Evolutionary conservation across 2,888 invertebrate genomes (phyloP).

Genomic region (Leucophenga montana): DNA sequence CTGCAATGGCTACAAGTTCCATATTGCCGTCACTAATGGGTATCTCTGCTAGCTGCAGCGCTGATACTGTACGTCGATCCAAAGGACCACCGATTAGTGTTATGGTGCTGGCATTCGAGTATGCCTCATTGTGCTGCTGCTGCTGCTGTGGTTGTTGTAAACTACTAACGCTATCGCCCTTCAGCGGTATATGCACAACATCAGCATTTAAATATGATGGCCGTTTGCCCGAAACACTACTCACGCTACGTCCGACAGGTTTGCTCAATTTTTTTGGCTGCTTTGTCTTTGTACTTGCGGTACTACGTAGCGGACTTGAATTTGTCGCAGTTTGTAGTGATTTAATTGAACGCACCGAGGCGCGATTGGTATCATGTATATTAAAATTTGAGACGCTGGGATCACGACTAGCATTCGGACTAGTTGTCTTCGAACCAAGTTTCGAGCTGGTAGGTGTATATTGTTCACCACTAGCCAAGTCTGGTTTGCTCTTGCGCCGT

Average conservation of each 20-base stretch:
- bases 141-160: constrained; percentile 75
- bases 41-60: constrained; percentile 72
- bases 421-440: constrained; percentile 51
- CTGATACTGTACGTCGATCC: constrained; percentile 72
- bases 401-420: constrained; percentile 63
- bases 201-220: constrained; percentile 77
- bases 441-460: constrained; percentile 37
- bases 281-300: constrained; percentile 51
- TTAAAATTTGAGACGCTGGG: constrained; percentile 67
- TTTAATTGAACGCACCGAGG: constrained; percentile 66
- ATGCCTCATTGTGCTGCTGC: constrained; percentile 71
- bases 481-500: constrained; percentile 75
- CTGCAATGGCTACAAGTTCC: constrained; percentile 76
- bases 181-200: constrained; percentile 80
- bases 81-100: constrained; percentile 69
- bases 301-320: constrained; percentile 60
- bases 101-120: constrained; percentile 71
- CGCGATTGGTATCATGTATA: constrained; percentile 64
- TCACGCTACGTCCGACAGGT: constrained; percentile 77
- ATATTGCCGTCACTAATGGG: constrained; percentile 74
- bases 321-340: constrained; percentile 53
- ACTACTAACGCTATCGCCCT: constrained; percentile 76
- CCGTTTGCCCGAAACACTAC: constrained; percentile 77
- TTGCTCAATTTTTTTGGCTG: constrained; percentile 70
- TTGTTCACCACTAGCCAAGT: constrained; percentile 62